A percentile compares a stretch with the other conserved stretches of the same genome.
These are phyloP conservation scores for Thymallus thymallus DNA, from an alignment of 2,113 vertebrate genomes.

Conservation along the genomic window DNA sequence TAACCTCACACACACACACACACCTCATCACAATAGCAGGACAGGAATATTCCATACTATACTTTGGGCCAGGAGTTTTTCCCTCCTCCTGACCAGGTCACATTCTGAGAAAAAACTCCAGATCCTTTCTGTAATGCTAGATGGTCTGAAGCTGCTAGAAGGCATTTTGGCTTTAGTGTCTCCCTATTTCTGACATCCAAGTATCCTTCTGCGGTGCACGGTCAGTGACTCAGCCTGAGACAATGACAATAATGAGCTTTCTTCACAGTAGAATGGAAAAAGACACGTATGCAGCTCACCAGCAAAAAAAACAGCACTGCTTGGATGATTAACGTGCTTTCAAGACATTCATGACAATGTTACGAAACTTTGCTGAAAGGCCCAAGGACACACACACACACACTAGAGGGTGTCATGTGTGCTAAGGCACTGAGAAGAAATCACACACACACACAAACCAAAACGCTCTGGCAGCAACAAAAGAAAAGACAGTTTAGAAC, in stretches of 20 bases:
- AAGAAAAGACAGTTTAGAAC: conserved; percentile 63
- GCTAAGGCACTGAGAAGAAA: neutral
- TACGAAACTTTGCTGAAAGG: conserved; percentile 49
- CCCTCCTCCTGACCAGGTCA: too few relatives aligned
- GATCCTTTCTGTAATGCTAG: neutral
- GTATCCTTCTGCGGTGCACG: neutral
- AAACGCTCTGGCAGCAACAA: conserved; percentile 50
- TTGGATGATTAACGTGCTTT: conserved; percentile 42
- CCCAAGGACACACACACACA: conserved; percentile 44
- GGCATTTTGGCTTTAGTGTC: neutral
- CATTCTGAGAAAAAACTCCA: too few relatives aligned
- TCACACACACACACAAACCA: conserved; percentile 7
- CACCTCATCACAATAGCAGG: neutral
- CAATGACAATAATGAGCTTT: neutral
- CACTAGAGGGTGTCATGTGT: conserved; percentile 6
- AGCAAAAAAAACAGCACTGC: neutral
- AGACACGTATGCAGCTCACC: neutral
- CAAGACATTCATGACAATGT: conserved; percentile 31
- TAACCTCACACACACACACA: neutral
- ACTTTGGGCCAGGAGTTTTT: too few relatives aligned
- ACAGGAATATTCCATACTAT: neutral
- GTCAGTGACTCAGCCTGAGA: neutral
- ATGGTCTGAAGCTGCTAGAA: neutral
- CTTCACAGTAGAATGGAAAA: neutral
- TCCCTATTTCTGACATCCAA: too few relatives aligned